These are phyloP conservation scores for Amyelois transitella DNA, from an alignment of 1,140 invertebrate genomes.

Conservation along the genomic window DNA sequence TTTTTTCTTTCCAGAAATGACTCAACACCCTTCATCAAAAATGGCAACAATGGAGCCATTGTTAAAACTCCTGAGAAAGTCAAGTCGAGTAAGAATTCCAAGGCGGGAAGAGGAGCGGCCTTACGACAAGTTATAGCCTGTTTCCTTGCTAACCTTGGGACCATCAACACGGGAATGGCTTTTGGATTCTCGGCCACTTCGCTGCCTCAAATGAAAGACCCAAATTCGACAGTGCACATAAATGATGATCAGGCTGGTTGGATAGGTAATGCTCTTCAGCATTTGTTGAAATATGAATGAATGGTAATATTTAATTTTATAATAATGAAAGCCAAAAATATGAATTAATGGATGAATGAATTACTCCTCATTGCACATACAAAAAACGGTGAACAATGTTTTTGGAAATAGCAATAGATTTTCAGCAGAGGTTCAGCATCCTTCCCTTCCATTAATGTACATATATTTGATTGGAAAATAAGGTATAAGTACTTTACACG, in stretches of 20 bases:
- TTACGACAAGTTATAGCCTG: conserved; percentile 77
- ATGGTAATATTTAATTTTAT: background rate
- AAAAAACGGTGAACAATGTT: no score
- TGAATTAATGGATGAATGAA: no score
- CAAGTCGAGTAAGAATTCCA: conserved; percentile 15
- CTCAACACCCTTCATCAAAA: conserved; percentile 53
- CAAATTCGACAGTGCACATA: conserved; percentile 75
- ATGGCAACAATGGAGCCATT: conserved; percentile 33
- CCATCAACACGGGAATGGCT: conserved; percentile 82
- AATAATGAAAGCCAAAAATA: no score
- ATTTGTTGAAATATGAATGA: background rate
- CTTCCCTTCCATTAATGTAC: no score
- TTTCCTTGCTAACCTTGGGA: conserved; percentile 79
- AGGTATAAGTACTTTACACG: no score
- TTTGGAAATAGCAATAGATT: no score
- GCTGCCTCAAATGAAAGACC: conserved; percentile 77
- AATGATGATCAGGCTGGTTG: conserved; percentile 79
- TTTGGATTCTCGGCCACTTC: conserved; percentile 85
- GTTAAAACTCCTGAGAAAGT: conserved; percentile 37
- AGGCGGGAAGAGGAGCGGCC: conserved; percentile 71
- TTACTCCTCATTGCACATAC: conserved; percentile 7
- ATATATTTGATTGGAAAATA: no score
- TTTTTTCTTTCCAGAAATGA: conserved; percentile 44
- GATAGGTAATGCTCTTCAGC: conserved; percentile 79
- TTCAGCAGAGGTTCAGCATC: no score